Percentiles rank a stretch among this genome's conserved stretches.
phyloP scores from a whole-genome alignment of 2,113 vertebrate species.

The Carollia perspicillata region DNA sequence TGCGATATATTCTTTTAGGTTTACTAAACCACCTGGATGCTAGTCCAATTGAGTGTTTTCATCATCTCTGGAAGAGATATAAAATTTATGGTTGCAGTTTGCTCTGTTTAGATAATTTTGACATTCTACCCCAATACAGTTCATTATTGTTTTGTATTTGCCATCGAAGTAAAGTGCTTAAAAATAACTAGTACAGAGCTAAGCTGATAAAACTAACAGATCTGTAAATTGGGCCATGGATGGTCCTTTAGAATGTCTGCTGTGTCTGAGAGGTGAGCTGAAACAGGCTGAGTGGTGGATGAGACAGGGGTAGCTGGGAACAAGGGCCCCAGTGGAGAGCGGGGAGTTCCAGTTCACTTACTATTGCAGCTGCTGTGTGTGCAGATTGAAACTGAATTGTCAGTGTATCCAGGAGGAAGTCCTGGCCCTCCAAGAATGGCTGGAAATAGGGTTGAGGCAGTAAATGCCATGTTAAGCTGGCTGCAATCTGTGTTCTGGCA shows the following conservation, averaged over 20 bases:
- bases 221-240: background rate
- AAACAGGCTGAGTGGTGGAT: background rate
- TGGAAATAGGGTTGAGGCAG: background rate
- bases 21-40: background rate
- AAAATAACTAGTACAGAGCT: slow-evolving; percentile 43
- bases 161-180: slow-evolving; percentile 20
- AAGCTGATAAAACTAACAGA: slow-evolving; percentile 49
- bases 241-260: background rate
- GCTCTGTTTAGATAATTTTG: slow-evolving; percentile 24
- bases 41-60: background rate
- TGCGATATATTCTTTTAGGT: background rate
- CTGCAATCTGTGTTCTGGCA: background rate
- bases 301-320: background rate
- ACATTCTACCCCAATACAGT: background rate
- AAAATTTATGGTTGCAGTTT: background rate
- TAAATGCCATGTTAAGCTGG: background rate
- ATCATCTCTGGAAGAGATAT: background rate
- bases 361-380: background rate
- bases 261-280: background rate
- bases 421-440: background rate
- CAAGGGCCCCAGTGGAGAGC: accelerated
- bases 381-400: background rate
- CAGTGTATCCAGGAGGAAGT: background rate
- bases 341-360: background rate
- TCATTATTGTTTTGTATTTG: slow-evolving; percentile 47